Conservation (phyloP, 2,888 invertebrate species). For the Acanthosepion esculentum region DNA sequence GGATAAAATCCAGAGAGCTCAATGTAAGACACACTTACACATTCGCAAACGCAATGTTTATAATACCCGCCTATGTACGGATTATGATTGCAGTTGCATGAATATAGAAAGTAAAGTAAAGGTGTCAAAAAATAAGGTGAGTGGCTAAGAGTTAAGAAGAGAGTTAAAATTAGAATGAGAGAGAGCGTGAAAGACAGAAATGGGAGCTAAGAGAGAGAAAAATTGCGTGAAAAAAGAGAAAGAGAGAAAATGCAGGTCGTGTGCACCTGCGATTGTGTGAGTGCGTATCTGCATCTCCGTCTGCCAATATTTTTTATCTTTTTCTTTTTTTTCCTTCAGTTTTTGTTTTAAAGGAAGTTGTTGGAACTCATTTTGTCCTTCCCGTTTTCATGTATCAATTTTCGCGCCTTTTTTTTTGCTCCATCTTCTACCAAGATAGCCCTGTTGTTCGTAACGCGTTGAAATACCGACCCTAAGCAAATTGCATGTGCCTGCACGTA, state of each 20-base stretch:
- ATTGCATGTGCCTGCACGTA: not conserved
- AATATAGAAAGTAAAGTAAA: too few species aligned
- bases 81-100: too few species aligned
- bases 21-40: not conserved
- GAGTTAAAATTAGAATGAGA: too few species aligned
- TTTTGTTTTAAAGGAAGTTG: not conserved
- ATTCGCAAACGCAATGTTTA: too few species aligned
- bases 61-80: too few species aligned
- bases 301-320: not conserved
- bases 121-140: too few species aligned
- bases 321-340: not conserved
- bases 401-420: not conserved
- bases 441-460: not conserved
- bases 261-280: not conserved
- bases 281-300: not conserved
- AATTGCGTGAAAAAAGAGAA: too few species aligned
- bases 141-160: too few species aligned
- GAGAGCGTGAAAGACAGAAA: too few species aligned
- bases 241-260: not conserved
- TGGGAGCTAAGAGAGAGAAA: too few species aligned
- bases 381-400: not conserved
- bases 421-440: not conserved
- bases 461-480: not conserved
- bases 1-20: too few species aligned
- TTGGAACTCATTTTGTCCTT: not conserved